phyloP scores from a whole-genome alignment of 1,140 invertebrate genomes.

The Philopotamus ludificatus region DNA sequence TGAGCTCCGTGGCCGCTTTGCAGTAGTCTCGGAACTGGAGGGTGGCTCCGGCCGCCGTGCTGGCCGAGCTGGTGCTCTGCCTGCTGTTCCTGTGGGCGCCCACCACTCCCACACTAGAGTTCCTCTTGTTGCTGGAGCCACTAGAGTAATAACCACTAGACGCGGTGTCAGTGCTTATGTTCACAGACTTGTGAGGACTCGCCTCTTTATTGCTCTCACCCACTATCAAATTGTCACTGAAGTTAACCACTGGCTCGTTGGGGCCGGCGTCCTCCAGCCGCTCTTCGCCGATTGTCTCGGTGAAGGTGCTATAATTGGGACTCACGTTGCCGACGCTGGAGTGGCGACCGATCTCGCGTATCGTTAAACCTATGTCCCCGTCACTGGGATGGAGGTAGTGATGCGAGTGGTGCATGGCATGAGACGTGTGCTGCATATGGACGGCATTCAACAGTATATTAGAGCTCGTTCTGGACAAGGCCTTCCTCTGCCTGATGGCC shows the following conservation, averaged over 20 bases:
- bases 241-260: slow-evolving; percentile 41
- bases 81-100: slow-evolving; percentile 47
- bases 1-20: slow-evolving; percentile 53
- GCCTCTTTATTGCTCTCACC: slow-evolving; percentile 53
- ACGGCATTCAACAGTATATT: slow-evolving; percentile 81
- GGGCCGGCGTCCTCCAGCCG: slow-evolving; percentile 49
- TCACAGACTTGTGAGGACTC: slow-evolving; percentile 53
- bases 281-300: slow-evolving; percentile 65
- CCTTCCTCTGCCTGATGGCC: slow-evolving; percentile 84
- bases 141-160: slow-evolving; percentile 55
- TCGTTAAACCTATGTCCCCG: slow-evolving; percentile 52
- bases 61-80: slow-evolving; percentile 51
- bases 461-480: slow-evolving; percentile 75
- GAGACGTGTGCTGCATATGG: slow-evolving; percentile 73
- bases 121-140: slow-evolving; percentile 51
- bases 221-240: slow-evolving; percentile 28
- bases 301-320: slow-evolving; percentile 63
- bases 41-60: slow-evolving; percentile 42
- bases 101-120: slow-evolving; percentile 45
- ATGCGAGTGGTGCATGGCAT: slow-evolving; percentile 64
- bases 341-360: slow-evolving; percentile 47
- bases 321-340: slow-evolving; percentile 59
- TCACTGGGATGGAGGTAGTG: slow-evolving; percentile 68
- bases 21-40: slow-evolving; percentile 46
- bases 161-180: slow-evolving; percentile 53